Evolutionary conservation across 2,797 vertebrate species (phyloP).

Genomic region (Xiphorhynchus erythropygius): DNA sequence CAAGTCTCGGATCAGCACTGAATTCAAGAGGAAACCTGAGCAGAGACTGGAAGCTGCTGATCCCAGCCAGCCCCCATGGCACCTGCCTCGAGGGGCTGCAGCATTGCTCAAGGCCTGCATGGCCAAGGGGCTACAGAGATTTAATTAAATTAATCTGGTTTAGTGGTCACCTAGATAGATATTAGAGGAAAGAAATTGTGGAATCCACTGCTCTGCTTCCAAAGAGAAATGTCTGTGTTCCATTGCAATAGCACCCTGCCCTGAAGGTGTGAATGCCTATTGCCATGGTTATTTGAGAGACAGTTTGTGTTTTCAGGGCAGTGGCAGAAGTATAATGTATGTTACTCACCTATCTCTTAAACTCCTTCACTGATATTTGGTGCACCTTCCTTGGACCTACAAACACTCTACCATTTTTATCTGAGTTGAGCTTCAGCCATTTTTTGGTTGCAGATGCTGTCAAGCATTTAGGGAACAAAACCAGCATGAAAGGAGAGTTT

Average conservation of each 20-base stretch:
- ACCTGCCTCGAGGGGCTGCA: background rate
- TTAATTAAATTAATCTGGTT: background rate
- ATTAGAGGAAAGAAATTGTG: background rate
- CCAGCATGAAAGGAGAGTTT: background rate
- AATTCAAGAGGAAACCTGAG: background rate
- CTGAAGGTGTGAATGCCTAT: background rate
- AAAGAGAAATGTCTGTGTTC: background rate
- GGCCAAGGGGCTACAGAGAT: background rate
- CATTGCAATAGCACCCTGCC: background rate
- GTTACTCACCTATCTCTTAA: background rate
- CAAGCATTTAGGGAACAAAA: background rate
- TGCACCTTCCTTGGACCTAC: background rate
- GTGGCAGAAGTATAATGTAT: background rate
- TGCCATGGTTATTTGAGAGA: background rate
- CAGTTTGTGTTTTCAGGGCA: background rate
- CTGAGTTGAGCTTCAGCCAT: background rate
- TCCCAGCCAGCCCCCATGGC: accelerated
- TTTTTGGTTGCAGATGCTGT: background rate
- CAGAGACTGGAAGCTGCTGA: background rate
- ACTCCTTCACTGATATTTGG: accelerated
- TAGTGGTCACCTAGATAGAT: background rate
- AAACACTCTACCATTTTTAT: background rate
- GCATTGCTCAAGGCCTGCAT: background rate
- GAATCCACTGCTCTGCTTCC: background rate
- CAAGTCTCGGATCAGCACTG: background rate